Conservation (phyloP, 1,140 invertebrate genomes). For the Trissolcus basalis region DNA sequence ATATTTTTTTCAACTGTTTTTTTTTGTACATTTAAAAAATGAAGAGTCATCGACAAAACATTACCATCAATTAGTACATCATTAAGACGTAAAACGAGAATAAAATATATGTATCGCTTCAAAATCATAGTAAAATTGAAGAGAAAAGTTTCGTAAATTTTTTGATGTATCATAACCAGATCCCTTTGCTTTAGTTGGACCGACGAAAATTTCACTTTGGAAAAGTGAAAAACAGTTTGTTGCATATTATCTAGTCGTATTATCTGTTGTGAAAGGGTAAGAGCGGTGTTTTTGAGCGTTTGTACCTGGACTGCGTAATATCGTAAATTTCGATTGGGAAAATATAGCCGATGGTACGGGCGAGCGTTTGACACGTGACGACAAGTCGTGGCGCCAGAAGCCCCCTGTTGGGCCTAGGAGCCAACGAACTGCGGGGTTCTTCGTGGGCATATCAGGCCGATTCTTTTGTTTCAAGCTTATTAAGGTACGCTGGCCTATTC, state of each 20-base stretch:
- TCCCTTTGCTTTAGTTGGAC: too few species aligned
- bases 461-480: slow-evolving; percentile 76
- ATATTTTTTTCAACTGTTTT: too few species aligned
- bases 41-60: background rate
- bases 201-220: slow-evolving; percentile 3
- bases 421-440: slow-evolving; percentile 65
- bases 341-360: slow-evolving; percentile 55
- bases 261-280: slow-evolving; percentile 39
- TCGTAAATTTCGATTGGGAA: slow-evolving; percentile 17
- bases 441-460: slow-evolving; percentile 54
- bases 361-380: slow-evolving; percentile 72
- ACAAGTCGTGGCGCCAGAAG: slow-evolving; percentile 75
- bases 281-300: slow-evolving; percentile 34
- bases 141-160: too few species aligned
- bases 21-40: too few species aligned
- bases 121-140: too few species aligned
- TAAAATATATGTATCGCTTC: too few species aligned
- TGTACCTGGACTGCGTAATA: slow-evolving; percentile 25
- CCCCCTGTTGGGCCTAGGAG: slow-evolving; percentile 67
- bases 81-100: too few species aligned
- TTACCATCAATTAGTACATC: background rate
- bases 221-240: slow-evolving; percentile 6
- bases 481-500: slow-evolving; percentile 66
- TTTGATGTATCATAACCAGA: too few species aligned
- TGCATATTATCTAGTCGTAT: slow-evolving; percentile 2